phyloP scores from a whole-genome alignment of 2,797 vertebrate species.

The Cyclopterus lumpus region DNA sequence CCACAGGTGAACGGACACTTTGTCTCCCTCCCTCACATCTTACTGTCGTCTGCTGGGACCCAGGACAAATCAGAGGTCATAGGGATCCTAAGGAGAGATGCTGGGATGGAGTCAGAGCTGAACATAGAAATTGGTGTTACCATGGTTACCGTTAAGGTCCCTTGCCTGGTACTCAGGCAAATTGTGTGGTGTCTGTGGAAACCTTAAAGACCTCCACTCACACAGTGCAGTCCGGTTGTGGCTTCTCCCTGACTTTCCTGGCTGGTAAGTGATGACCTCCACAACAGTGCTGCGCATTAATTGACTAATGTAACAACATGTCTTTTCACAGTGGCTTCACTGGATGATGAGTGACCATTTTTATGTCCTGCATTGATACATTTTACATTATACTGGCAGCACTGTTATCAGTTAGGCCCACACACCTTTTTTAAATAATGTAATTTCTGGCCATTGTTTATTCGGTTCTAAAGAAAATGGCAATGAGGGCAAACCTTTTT shows the following conservation, averaged over 20 bases:
- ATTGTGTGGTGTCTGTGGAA: constrained; percentile 57
- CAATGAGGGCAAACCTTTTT: constrained; percentile 38
- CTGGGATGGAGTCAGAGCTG: constrained; percentile 38
- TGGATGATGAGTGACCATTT: constrained; percentile 10
- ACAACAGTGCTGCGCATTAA: not conserved
- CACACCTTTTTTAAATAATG: constrained; percentile 23
- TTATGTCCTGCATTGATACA: not conserved
- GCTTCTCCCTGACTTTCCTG: constrained; percentile 30
- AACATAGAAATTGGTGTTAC: constrained; percentile 41
- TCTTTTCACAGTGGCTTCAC: constrained; percentile 31
- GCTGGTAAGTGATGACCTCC: constrained; percentile 24
- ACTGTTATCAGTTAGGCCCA: not conserved
- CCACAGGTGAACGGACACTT: constrained; percentile 30
- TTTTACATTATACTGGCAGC: not conserved
- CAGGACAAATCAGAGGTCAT: constrained; percentile 37
- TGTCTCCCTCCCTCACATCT: constrained; percentile 33
- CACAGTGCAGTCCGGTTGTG: constrained; percentile 29
- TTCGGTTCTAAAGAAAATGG: not conserved
- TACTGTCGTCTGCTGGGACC: constrained; percentile 19
- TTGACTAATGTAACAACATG: not conserved
- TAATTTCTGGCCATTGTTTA: constrained; percentile 2
- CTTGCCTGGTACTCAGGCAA: constrained; percentile 36
- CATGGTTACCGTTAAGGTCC: constrained; percentile 29
- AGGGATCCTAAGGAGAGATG: constrained; percentile 37
- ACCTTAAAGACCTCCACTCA: constrained; percentile 31